Evolutionary conservation across 2,888 invertebrate species (phyloP).

Genomic region (Drosophila flavopinicola): DNA sequence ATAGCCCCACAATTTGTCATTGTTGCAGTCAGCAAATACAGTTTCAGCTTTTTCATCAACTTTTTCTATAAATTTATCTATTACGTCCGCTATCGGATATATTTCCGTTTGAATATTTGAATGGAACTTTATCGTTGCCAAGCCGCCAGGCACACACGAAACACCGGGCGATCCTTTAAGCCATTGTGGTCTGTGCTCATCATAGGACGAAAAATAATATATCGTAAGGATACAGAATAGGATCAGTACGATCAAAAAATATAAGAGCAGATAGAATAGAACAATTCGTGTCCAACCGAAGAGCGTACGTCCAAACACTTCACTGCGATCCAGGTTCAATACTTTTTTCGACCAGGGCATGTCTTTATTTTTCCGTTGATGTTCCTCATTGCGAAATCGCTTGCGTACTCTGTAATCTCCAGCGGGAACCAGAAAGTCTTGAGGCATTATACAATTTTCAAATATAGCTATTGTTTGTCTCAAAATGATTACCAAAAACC

Average conservation of each 20-base stretch:
- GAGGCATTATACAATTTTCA: slow-evolving; percentile 34
- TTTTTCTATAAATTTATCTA: slow-evolving; percentile 31
- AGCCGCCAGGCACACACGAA: slow-evolving; percentile 31
- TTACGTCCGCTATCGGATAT: slow-evolving; percentile 32
- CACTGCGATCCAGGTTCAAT: slow-evolving; percentile 49
- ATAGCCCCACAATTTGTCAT: slow-evolving; percentile 60
- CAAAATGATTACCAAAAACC: too few species aligned
- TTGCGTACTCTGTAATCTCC: slow-evolving; percentile 56
- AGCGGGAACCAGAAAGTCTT: slow-evolving; percentile 34
- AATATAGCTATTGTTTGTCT: background rate
- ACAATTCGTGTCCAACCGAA: slow-evolving; percentile 52
- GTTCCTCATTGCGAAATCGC: slow-evolving; percentile 52
- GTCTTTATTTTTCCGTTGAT: slow-evolving; percentile 25
- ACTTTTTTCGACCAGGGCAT: slow-evolving; percentile 63
- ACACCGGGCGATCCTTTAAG: slow-evolving; percentile 52
- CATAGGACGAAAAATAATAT: slow-evolving; percentile 18
- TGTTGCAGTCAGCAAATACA: slow-evolving; percentile 42
- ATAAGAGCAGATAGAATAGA: slow-evolving; percentile 47
- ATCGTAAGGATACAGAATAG: background rate
- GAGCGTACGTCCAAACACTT: slow-evolving; percentile 43
- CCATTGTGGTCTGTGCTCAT: slow-evolving; percentile 15
- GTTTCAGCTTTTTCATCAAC: background rate
- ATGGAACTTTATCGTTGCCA: background rate
- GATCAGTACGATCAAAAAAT: slow-evolving; percentile 1
- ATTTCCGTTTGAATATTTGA: slow-evolving; percentile 6